Conservation (phyloP, 2,888 invertebrate genomes). For the Polymixis flavicincta region DNA sequence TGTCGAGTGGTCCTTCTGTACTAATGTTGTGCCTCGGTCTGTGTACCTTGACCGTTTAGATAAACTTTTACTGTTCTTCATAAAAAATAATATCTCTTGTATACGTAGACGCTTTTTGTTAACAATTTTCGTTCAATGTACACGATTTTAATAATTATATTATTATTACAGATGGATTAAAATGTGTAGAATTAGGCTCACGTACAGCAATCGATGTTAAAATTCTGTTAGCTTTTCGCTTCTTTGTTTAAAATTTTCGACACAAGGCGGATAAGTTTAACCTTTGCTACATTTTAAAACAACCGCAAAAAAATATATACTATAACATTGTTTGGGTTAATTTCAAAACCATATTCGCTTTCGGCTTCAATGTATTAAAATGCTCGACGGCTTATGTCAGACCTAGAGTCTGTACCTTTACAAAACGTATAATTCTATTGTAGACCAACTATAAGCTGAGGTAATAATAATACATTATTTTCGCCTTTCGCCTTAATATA, state of each 20-base stretch:
- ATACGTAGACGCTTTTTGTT: conserved; percentile 33
- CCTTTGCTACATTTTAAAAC: neutral
- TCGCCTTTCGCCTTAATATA: conserved; percentile 5
- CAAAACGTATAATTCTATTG: conserved; percentile 12
- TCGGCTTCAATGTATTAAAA: neutral
- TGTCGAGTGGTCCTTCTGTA: conserved; percentile 13
- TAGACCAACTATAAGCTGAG: neutral
- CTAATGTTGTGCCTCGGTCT: neutral
- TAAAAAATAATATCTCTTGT: conserved; percentile 57
- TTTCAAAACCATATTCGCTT: conserved; percentile 17
- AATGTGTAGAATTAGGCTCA: conserved; percentile 1
- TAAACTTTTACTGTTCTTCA: conserved; percentile 56
- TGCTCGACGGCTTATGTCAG: neutral
- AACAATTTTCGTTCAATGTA: conserved; percentile 16
- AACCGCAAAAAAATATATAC: neutral
- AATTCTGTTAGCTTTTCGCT: conserved; percentile 1
- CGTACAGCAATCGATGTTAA: conserved; percentile 12
- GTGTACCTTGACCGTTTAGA: conserved; percentile 39
- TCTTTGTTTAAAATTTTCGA: neutral
- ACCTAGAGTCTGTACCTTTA: neutral
- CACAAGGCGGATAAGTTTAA: neutral
- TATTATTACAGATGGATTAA: neutral
- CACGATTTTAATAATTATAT: conserved; percentile 5
- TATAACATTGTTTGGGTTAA: conserved; percentile 11
- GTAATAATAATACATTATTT: conserved; percentile 9